A percentile compares a stretch with the other conserved stretches of the same genome.
Conservation (phyloP, 1,140 invertebrate genomes). For the Thaumatotibia leucotreta region DNA sequence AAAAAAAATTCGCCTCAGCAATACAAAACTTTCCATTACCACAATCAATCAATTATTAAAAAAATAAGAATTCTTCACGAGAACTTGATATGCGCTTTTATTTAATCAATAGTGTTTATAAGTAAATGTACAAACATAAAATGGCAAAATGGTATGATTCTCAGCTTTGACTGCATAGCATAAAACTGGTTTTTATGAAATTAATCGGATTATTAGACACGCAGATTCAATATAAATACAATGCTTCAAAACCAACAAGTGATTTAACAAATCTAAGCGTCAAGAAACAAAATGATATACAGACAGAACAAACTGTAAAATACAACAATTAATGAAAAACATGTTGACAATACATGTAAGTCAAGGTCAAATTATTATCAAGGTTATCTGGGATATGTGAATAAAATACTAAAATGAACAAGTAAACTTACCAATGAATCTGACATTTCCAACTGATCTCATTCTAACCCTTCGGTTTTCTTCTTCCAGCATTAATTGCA, state of each 20-base stretch:
- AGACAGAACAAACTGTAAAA: not conserved
- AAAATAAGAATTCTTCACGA: no score
- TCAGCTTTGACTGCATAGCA: not conserved
- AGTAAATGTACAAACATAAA: not conserved
- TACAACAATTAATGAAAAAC: not conserved
- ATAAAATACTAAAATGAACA: conserved; percentile 17
- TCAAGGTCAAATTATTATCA: not conserved
- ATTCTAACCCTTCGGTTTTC: conserved; percentile 86
- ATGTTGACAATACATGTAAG: not conserved
- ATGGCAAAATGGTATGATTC: not conserved
- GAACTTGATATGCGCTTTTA: no score
- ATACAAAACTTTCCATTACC: not conserved
- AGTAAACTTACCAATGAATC: conserved; percentile 80
- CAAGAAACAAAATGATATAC: not conserved
- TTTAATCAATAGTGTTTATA: not conserved
- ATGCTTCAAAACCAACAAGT: not conserved
- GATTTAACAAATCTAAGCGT: not conserved
- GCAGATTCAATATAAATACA: not conserved
- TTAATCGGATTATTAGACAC: no score
- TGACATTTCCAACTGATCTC: conserved; percentile 91
- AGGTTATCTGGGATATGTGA: not conserved
- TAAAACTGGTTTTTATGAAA: not conserved
- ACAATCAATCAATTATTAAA: no score
- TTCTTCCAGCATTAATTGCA: conserved; percentile 82
- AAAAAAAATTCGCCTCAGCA: not conserved